Evolutionary conservation across 2,888 invertebrate genomes (phyloP).

Genomic region (Agrochola lota): DNA sequence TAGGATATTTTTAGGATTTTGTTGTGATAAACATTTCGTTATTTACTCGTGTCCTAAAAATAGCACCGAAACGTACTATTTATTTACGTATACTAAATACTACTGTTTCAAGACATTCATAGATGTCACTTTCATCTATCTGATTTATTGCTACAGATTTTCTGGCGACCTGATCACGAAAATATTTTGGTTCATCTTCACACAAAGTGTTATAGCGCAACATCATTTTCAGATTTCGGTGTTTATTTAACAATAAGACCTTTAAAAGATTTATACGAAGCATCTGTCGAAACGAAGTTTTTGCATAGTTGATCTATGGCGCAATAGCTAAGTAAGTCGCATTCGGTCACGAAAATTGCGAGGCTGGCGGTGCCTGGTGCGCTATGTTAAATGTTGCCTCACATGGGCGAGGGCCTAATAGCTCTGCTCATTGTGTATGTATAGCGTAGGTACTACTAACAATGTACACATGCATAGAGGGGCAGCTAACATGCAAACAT

Average conservation of each 20-base stretch:
- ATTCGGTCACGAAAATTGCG: slow-evolving; percentile 78
- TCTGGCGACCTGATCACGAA: slow-evolving; percentile 15
- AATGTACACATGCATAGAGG: slow-evolving; percentile 4
- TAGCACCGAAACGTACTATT: slow-evolving; percentile 17
- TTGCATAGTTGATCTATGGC: slow-evolving; percentile 69
- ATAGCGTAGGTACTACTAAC: slow-evolving; percentile 14
- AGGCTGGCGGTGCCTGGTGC: slow-evolving; percentile 78
- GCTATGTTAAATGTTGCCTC: slow-evolving; percentile 73
- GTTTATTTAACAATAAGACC: slow-evolving; percentile 15
- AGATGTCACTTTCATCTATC: slow-evolving; percentile 21
- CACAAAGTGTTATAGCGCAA: slow-evolving; percentile 6
- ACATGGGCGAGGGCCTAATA: slow-evolving; percentile 62
- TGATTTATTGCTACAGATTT: slow-evolving; percentile 26
- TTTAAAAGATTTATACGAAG: slow-evolving; percentile 37
- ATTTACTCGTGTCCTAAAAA: slow-evolving; percentile 19
- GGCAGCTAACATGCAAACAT: background rate
- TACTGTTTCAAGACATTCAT: slow-evolving; percentile 20
- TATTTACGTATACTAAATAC: slow-evolving; percentile 2
- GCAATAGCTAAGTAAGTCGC: slow-evolving; percentile 75
- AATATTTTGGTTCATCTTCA: slow-evolving; percentile 29
- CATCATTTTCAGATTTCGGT: slow-evolving; percentile 18
- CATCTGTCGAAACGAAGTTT: slow-evolving; percentile 52
- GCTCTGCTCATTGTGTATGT: slow-evolving; percentile 46
- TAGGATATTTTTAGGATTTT: slow-evolving; percentile 34
- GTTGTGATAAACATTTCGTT: slow-evolving; percentile 6